phyloP scores from a whole-genome alignment of 2,113 vertebrate species.

The Aspiorhynchus laticeps region DNA sequence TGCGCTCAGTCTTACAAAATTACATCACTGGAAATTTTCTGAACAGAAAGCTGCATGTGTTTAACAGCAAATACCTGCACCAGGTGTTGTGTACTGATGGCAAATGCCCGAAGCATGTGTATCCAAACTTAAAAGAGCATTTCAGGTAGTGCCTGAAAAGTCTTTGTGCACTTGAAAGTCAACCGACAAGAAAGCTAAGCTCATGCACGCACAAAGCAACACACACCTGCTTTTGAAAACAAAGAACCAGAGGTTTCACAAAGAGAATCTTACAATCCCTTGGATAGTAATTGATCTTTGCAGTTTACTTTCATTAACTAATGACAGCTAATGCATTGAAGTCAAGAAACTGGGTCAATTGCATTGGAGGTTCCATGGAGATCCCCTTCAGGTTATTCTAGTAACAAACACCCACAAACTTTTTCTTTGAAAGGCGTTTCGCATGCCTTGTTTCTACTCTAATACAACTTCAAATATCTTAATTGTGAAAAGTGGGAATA shows the following conservation, averaged over 20 bases:
- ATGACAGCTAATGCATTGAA: not conserved
- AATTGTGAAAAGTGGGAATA: not conserved
- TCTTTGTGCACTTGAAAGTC: conserved; percentile 40
- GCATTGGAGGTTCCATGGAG: conserved; percentile 14
- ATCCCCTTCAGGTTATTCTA: conserved; percentile 13
- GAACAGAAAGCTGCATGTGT: conserved; percentile 25
- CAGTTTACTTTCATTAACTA: not conserved
- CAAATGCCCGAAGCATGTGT: conserved; percentile 33
- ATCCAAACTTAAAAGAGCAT: conserved; percentile 45
- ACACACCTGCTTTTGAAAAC: conserved; percentile 42
- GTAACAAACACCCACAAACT: not conserved
- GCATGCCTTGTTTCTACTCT: not conserved
- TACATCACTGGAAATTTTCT: conserved; percentile 17
- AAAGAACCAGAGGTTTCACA: conserved; percentile 19
- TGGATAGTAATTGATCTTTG: conserved; percentile 4
- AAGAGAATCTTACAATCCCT: not conserved
- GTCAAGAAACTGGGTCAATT: not conserved
- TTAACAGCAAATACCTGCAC: conserved; percentile 3
- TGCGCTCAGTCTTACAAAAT: not conserved
- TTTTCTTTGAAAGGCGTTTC: not conserved
- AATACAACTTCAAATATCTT: not conserved
- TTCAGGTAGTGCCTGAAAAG: conserved; percentile 40
- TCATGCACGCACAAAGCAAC: conserved; percentile 37
- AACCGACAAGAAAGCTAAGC: not conserved
- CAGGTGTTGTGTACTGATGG: conserved; percentile 32